Percentiles rank a stretch among this genome's conserved stretches.
phyloP scores from a whole-genome alignment of 2,888 invertebrate genomes.

The Drosophila dives region DNA sequence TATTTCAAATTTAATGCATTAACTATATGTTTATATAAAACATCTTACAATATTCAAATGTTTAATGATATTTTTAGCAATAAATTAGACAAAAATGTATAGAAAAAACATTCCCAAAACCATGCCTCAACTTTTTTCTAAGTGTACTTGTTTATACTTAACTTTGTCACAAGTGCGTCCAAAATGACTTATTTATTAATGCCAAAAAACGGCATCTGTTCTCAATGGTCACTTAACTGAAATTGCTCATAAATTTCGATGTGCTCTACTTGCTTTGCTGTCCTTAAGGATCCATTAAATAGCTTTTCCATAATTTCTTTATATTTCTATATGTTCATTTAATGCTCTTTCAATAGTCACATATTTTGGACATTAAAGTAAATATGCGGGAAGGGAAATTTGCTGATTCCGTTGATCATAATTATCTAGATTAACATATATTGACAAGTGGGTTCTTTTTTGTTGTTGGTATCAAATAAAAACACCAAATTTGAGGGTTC shows the following conservation, averaged over 20 bases:
- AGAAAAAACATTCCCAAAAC: not conserved
- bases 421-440: not conserved
- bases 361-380: not conserved
- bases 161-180: not conserved
- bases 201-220: not conserved
- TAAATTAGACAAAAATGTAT: not conserved
- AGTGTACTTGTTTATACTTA: not conserved
- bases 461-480: not conserved
- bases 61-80: too few species aligned
- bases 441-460: not conserved
- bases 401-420: not conserved
- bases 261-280: not conserved
- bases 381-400: not conserved
- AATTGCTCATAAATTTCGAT: not conserved
- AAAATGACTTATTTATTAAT: not conserved
- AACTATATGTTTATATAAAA: not conserved
- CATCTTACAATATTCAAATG: not conserved
- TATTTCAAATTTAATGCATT: not conserved
- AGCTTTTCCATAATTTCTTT: not conserved
- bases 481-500: not conserved
- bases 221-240: not conserved
- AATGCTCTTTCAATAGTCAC: not conserved
- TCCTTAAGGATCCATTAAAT: not conserved
- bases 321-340: not conserved
- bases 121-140: too few species aligned